Percentiles rank a stretch among this genome's conserved stretches.
Conservation (phyloP, 2,888 invertebrate genomes). For the Scrobipalpa atriplicella region DNA sequence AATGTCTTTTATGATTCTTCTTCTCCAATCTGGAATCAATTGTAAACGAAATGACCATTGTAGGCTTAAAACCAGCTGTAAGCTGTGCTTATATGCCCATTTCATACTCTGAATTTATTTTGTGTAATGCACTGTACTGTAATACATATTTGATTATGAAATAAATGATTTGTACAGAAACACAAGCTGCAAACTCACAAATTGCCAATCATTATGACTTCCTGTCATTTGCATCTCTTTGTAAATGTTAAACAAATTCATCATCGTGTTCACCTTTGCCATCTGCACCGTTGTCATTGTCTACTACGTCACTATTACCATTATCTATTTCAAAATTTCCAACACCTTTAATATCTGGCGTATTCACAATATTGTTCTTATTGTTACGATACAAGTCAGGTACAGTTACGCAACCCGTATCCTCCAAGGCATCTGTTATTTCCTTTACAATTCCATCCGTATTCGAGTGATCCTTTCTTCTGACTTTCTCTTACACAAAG, state of each 20-base stretch:
- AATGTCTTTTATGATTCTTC: neutral
- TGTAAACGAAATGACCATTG: no score
- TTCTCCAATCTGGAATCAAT: no score
- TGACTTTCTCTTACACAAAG: slow-evolving; percentile 27
- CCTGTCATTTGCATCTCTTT: neutral
- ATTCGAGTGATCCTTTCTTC: slow-evolving; percentile 24
- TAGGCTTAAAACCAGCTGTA: no score
- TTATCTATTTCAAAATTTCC: slow-evolving; percentile 1
- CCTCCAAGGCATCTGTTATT: slow-evolving; percentile 30
- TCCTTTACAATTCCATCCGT: slow-evolving; percentile 7
- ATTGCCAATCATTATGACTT: neutral
- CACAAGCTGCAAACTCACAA: neutral
- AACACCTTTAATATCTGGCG: neutral
- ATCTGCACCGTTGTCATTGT: neutral
- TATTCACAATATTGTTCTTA: slow-evolving; percentile 13
- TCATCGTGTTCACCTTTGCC: slow-evolving; percentile 11
- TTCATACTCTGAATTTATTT: no score
- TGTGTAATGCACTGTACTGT: no score
- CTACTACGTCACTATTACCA: neutral
- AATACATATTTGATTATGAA: no score
- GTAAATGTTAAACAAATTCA: neutral
- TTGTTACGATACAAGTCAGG: slow-evolving; percentile 16
- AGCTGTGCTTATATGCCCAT: no score
- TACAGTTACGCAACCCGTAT: slow-evolving; percentile 33
- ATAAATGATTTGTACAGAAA: no score